Base-by-base conservation (phyloP, 1,140 invertebrate species). In the Pogonus chalceus region DNA sequence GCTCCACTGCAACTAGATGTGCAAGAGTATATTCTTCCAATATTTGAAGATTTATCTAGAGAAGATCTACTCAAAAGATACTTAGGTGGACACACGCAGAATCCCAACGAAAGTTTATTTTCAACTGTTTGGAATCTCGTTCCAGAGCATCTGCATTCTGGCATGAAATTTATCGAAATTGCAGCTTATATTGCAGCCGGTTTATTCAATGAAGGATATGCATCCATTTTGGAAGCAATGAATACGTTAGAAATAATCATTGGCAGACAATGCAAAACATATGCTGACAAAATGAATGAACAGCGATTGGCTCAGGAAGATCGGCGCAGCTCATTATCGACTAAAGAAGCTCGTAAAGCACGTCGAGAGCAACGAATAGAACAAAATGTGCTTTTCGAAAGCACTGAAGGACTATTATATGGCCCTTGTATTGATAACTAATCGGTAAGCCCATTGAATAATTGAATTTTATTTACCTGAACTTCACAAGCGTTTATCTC, bases 51-150 rank as follows among this genome's bases (percentile, higher is more conserved):
- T 18, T 53, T 64, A 9, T 52, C 31, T 21, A 49, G 35, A 46
- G 56, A 60, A 14, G 50, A 56, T 23, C 35, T 63, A 1, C 35
- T 64, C 22, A 43, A 20, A 1, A 52, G 58, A 26, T 63, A 59
- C 47, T 49, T 59, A 49, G 62, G 59, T 24, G 52, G 52, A 12
- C 51, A 60, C 22, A 60, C 54, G 18, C 60, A 63, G 35, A 65
- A 63, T 26, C 21, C 47, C 3, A 63, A 65, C 23, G 60, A 63
- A 51, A 58, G 52, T 23, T 55, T 60, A 2, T 63, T 63, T 23
- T 48, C 56, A 23, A 23, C 53, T 1, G 47, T 65, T 37, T 63
- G 62, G 58, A 43, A 14, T 12, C 51, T 59, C 9, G 21, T 58
- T 23, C 61, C 61, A 24, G 62, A 63, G 58, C 53, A 60, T 23